Evolutionary conservation across 2,113 vertebrate species (phyloP).

Genomic region (Oryzias melastigma): DNA sequence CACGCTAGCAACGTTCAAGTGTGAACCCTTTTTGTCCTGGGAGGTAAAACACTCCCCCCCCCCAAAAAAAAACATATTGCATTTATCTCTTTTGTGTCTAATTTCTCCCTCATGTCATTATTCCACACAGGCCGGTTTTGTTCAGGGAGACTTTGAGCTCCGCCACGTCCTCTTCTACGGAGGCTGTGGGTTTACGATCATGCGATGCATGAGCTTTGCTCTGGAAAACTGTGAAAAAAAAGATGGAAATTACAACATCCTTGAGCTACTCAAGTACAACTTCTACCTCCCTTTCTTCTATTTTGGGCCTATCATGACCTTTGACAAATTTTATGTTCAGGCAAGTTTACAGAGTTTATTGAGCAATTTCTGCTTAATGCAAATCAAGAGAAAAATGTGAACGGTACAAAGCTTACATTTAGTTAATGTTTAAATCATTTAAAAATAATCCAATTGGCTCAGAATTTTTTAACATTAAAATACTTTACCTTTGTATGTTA

Average conservation of each 20-base stretch:
- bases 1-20: conserved; percentile 89
- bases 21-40: conserved; percentile 90
- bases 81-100: neutral
- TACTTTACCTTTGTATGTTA: no score
- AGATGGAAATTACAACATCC: conserved; percentile 85
- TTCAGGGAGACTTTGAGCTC: conserved; percentile 86
- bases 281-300: conserved; percentile 99
- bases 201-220: conserved; percentile 94
- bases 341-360: conserved; percentile 63
- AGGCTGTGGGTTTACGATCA: conserved; percentile 88
- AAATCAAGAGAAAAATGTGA: no score
- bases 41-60: conserved; percentile 82
- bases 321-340: conserved; percentile 89
- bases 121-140: conserved; percentile 75
- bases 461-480: no score
- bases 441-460: no score
- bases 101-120: conserved; percentile 3
- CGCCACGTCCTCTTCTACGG: conserved; percentile 91
- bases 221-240: conserved; percentile 86
- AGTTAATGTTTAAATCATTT: no score
- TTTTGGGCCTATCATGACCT: conserved; percentile 95
- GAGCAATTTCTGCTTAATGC: neutral
- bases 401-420: no score
- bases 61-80: neutral
- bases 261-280: conserved; percentile 95